Percentiles rank a stretch among this genome's conserved stretches.
Evolutionary conservation across 1,140 invertebrate species (phyloP).

Genomic region (Neotoxoptera formosana): DNA sequence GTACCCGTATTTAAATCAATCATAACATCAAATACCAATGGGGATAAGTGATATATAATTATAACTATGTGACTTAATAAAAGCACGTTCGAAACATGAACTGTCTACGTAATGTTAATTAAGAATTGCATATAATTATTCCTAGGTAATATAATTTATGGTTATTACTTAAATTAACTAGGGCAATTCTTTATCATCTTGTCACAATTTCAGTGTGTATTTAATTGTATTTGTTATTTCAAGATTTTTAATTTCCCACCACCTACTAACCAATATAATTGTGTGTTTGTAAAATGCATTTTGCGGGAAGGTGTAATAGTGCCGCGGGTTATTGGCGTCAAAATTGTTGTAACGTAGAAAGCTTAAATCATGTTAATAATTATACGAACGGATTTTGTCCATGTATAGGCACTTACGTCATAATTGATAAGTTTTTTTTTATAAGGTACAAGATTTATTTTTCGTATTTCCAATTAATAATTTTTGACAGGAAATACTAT

Average conservation of each 20-base stretch:
- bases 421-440: background rate
- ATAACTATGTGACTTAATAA: background rate
- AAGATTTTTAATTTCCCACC: background rate
- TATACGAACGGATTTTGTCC: background rate
- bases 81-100: background rate
- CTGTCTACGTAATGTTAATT: background rate
- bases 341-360: background rate
- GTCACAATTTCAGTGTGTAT: background rate
- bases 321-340: background rate
- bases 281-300: background rate
- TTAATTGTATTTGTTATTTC: background rate
- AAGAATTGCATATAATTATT: background rate
- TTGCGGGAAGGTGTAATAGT: background rate
- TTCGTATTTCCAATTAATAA: background rate
- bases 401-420: background rate
- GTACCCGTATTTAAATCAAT: background rate
- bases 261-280: background rate
- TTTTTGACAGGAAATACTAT: background rate
- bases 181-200: background rate
- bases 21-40: background rate
- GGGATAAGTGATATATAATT: background rate
- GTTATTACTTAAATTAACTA: background rate
- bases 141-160: background rate
- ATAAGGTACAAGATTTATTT: background rate
- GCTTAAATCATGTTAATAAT: background rate